Conservation (phyloP, 2,113 vertebrate species). For the Panurus biarmicus region DNA sequence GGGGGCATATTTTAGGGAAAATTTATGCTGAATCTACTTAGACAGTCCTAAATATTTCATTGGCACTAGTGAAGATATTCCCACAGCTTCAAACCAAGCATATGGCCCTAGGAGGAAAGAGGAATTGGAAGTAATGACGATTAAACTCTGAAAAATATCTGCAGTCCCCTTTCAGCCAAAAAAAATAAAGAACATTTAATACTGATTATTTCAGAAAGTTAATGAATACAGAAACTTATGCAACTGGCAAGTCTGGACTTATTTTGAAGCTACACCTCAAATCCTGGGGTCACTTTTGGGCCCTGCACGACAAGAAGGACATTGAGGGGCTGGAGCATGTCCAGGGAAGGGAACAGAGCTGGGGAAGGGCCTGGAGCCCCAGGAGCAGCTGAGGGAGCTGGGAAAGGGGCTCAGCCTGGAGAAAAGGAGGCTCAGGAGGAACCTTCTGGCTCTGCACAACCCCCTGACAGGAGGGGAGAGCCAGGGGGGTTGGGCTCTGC, state of each 20-base stretch:
- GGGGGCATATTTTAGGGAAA: neutral
- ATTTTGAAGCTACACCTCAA: neutral
- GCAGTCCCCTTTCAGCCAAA: neutral
- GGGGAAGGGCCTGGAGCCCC: neutral
- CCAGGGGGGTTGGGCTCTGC: fast-evolving
- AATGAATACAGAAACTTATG: neutral
- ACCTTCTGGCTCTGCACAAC: neutral
- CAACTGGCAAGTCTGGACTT: neutral
- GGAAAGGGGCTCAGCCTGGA: neutral
- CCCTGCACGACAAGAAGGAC: neutral
- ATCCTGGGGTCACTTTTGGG: neutral
- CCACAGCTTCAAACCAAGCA: conserved; percentile 6
- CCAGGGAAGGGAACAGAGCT: fast-evolving
- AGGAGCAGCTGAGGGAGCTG: neutral
- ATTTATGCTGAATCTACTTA: conserved; percentile 16
- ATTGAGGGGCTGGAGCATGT: fast-evolving
- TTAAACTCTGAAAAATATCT: neutral
- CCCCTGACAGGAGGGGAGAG: neutral
- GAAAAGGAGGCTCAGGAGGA: neutral
- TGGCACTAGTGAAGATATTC: neutral
- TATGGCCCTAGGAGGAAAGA: neutral
- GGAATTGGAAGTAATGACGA: neutral
- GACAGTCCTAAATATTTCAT: conserved; percentile 45
- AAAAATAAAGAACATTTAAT: neutral
- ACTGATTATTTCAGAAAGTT: neutral